These are phyloP conservation scores for Drosophila antonietae DNA, from an alignment of 2,888 invertebrate species.

Conservation along the genomic window DNA sequence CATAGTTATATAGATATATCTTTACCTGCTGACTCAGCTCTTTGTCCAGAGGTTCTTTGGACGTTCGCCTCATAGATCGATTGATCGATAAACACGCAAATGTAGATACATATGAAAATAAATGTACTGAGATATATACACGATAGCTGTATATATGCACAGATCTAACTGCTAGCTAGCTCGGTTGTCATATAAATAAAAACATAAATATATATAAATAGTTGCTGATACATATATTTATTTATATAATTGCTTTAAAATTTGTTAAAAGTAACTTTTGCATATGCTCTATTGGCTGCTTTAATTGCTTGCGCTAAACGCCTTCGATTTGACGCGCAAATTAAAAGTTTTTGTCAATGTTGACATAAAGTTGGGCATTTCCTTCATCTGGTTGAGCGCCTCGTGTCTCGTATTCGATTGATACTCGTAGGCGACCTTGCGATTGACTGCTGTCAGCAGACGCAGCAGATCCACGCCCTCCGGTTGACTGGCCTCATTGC, in stretches of 20 bases:
- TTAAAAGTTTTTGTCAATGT: slow-evolving; percentile 88
- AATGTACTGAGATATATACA: background rate
- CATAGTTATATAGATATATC: background rate
- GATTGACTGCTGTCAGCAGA: slow-evolving; percentile 87
- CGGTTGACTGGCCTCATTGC: slow-evolving; percentile 83
- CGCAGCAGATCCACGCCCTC: slow-evolving; percentile 87
- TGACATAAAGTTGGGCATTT: slow-evolving; percentile 89
- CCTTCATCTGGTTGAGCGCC: slow-evolving; percentile 87
- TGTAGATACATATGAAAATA: background rate
- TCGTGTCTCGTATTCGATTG: slow-evolving; percentile 86
- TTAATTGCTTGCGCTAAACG: slow-evolving; percentile 24
- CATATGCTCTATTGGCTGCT: slow-evolving; percentile 7
- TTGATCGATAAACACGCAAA: background rate
- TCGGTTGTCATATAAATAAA: background rate
- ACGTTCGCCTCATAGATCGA: background rate
- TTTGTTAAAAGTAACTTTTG: background rate
- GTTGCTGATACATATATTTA: background rate
- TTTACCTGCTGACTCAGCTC: too few species aligned
- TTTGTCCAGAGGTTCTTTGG: too few species aligned
- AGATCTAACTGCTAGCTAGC: too few species aligned
- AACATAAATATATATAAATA: slow-evolving; percentile 25
- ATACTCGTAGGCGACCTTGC: slow-evolving; percentile 88
- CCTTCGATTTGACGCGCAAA: slow-evolving; percentile 83
- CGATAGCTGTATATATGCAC: background rate
- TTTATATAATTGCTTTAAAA: slow-evolving; percentile 28